phyloP scores from a whole-genome alignment of 2,888 invertebrate species.

The Mythimna pallens region DNA sequence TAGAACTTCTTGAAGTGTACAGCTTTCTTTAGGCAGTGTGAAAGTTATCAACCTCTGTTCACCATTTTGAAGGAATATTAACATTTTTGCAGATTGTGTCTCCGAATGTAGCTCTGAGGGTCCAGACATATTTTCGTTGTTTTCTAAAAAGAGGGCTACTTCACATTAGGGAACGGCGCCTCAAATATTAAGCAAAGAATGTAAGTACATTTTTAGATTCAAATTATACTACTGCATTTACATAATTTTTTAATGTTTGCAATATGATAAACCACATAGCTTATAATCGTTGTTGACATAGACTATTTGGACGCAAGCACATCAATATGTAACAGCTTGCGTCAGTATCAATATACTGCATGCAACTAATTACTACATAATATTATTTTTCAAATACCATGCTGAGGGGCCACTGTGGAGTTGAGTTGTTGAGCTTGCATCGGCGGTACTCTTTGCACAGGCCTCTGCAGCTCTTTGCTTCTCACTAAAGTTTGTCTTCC shows the following conservation, averaged over 20 bases:
- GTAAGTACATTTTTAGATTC: not conserved
- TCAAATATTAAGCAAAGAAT: conserved; percentile 1
- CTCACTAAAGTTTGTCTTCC: conserved; percentile 85
- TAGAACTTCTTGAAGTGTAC: conserved; percentile 95
- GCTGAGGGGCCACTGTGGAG: conserved; percentile 66
- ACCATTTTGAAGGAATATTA: conserved; percentile 94
- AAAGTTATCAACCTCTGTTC: conserved; percentile 96
- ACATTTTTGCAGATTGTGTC: conserved; percentile 94
- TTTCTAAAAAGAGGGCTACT: conserved; percentile 75
- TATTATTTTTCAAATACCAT: conserved; percentile 63
- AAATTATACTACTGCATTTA: not conserved
- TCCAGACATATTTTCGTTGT: conserved; percentile 79
- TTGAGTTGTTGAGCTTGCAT: conserved; percentile 83
- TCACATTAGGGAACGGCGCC: not conserved
- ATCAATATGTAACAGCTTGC: too few species aligned
- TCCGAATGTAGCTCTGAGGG: conserved; percentile 88
- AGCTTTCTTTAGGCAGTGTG: conserved; percentile 95
- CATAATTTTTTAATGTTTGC: conserved; percentile 4
- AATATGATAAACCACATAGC: not conserved
- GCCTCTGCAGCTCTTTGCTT: conserved; percentile 86
- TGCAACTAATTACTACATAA: not conserved
- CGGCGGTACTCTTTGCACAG: conserved; percentile 87
- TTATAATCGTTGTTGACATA: not conserved
- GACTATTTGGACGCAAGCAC: not conserved
- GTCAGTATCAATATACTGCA: conserved; percentile 7